These are phyloP conservation scores for Leucophora obtusa DNA, from an alignment of 2,888 invertebrate genomes.

Conservation along the genomic window DNA sequence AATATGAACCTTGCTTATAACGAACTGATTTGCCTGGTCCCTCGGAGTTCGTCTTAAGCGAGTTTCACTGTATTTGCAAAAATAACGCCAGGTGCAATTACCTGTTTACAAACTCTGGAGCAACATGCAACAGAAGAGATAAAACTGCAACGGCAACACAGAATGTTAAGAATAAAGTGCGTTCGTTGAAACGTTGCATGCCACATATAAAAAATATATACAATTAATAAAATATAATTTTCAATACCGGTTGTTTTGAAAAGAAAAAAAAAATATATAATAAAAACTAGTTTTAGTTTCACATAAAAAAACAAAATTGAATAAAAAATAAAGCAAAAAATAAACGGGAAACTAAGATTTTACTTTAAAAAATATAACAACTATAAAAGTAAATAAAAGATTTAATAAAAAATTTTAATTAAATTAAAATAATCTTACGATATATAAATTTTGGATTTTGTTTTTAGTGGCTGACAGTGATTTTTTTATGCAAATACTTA, in stretches of 20 bases:
- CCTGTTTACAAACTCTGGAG: constrained; percentile 45
- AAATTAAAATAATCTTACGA: neutral
- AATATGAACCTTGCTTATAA: too few relatives aligned
- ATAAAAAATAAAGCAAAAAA: constrained; percentile 7
- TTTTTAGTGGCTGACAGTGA: neutral
- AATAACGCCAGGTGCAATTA: constrained; percentile 59
- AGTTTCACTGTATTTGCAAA: too few relatives aligned
- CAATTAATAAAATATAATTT: constrained; percentile 40
- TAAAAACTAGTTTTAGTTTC: neutral
- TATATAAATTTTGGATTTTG: neutral
- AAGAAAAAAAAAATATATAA: neutral
- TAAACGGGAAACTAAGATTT: constrained; percentile 10
- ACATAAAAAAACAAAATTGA: neutral
- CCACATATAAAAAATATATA: constrained; percentile 33
- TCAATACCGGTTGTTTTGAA: constrained; percentile 42
- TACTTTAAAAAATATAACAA: neutral
- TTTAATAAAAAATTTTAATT: neutral
- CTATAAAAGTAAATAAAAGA: neutral
- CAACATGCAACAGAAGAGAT: neutral
- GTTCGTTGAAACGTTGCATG: constrained; percentile 46
- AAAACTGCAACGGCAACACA: constrained; percentile 21
- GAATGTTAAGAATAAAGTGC: constrained; percentile 52
- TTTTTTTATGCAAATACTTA: neutral
- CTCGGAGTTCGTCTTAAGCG: too few relatives aligned
- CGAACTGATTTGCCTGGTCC: too few relatives aligned